Evolutionary conservation across 1,140 invertebrate genomes (phyloP).

Genomic region (Episyrphus balteatus): DNA sequence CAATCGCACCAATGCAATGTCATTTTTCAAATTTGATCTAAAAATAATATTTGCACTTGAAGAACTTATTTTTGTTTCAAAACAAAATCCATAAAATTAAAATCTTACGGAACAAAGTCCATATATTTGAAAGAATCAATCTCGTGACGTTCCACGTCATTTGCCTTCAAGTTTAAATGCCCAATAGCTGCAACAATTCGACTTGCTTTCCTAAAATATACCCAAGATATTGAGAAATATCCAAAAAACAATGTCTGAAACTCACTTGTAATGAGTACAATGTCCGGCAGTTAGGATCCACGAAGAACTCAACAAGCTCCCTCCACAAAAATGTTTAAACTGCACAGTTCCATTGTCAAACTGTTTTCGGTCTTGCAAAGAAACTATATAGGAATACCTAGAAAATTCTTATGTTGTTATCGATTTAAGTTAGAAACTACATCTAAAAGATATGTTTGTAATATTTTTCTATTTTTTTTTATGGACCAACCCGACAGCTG

Average conservation of each 20-base stretch:
- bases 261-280: constrained; percentile 26
- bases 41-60: neutral
- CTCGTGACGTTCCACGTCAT: constrained; percentile 15
- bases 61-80: neutral
- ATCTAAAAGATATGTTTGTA: too few relatives aligned
- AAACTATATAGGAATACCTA: constrained; percentile 26
- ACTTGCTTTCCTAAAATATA: constrained; percentile 14
- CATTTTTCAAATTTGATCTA: constrained; percentile 28
- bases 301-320: constrained; percentile 21
- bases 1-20: constrained; percentile 23
- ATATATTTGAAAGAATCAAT: constrained; percentile 24
- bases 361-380: constrained; percentile 16
- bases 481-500: too few relatives aligned
- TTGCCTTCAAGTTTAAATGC: constrained; percentile 19
- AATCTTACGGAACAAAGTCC: constrained; percentile 28
- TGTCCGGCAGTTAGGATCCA: constrained; percentile 29
- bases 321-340: constrained; percentile 26
- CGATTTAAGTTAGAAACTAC: too few relatives aligned
- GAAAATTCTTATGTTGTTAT: too few relatives aligned
- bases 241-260: neutral
- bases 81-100: neutral
- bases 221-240: neutral
- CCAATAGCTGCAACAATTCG: constrained; percentile 24
- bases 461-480: too few relatives aligned
- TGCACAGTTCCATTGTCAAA: constrained; percentile 2